phyloP scores from a whole-genome alignment of 1,140 invertebrate species.

The Microplitis mediator region DNA sequence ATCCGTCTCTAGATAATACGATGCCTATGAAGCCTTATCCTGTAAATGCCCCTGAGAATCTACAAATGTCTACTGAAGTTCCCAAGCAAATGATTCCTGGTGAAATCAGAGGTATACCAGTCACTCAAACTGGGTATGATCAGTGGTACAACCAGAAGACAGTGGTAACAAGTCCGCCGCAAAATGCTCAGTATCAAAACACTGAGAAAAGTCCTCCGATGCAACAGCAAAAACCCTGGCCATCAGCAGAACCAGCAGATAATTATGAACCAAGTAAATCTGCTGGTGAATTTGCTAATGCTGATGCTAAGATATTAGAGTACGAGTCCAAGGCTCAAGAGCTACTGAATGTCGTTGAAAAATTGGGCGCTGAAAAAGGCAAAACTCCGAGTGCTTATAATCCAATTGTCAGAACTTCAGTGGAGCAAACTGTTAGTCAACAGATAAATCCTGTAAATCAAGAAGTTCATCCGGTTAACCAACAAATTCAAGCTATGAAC shows the following conservation, averaged over 20 bases:
- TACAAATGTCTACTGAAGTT: neutral
- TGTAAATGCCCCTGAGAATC: no score
- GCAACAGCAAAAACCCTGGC: constrained; percentile 39
- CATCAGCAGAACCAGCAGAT: constrained; percentile 39
- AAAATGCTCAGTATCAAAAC: neutral
- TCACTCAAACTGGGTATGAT: constrained; percentile 48
- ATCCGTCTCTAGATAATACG: neutral
- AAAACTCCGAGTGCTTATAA: neutral
- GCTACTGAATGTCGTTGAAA: neutral
- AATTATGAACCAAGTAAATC: constrained; percentile 30
- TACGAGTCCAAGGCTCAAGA: neutral
- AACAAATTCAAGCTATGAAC: neutral
- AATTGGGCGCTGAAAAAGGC: neutral
- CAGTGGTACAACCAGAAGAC: constrained; percentile 57
- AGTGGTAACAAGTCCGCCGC: constrained; percentile 12
- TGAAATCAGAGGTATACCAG: neutral
- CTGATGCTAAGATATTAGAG: neutral
- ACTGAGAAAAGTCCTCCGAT: neutral
- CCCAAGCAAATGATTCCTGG: neutral
- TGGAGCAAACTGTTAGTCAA: no score
- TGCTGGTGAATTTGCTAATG: neutral
- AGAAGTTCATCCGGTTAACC: neutral
- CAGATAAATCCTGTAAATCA: neutral
- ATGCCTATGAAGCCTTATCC: no score
- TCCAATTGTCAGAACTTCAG: no score